Base-by-base conservation (phyloP, 2,113 vertebrate species). In the Xiphophorus maculatus region DNA sequence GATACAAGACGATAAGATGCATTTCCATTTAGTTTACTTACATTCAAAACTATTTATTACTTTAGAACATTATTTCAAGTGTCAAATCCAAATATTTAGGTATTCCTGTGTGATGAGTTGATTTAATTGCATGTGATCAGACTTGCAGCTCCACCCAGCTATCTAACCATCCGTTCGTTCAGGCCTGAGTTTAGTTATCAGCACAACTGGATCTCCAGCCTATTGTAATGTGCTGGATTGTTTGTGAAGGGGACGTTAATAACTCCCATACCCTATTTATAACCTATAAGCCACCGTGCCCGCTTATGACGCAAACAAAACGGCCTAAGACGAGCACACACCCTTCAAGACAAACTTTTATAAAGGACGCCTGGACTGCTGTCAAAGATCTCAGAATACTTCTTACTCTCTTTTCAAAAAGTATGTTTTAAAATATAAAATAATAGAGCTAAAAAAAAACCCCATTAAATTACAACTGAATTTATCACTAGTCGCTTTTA, bases 161-260 rank as follows among this genome's bases (percentile, higher is more conserved):
- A 25, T 80, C 29, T 22, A 66, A 72, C 58, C 68, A 48, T 42
- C 60, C 29, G 74, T 12, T 54, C 35, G 48, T 63, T 30, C 44
- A 65, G 51, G 19, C n/a, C 60, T 73, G 44, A 48, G 44, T 48
- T 19, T 48, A 48, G 68, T 77, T 80, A 86, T 88, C 87, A 74
- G 76, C 66, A 79, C 63, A 81, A 90, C 81, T 69, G 42, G 37
- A 92, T 87, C 88, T 84, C 61, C 75, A 66, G 60, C 61, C 71
- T 68, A 33, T 69, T 89, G 76, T 86, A 88, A 86, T 69, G 69
- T 67, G 74, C 80, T 74, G 73, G 85, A 86, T 71, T 89, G 88
- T 92, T 89, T 86, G 80, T 60, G 66, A 71, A 25, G 77, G 82
- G 76, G 74, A 77, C 79, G 83, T 90, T 84, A 90, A 85, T 90